Conservation (phyloP, 2,888 invertebrate species). For the Mythimna vitellina region DNA sequence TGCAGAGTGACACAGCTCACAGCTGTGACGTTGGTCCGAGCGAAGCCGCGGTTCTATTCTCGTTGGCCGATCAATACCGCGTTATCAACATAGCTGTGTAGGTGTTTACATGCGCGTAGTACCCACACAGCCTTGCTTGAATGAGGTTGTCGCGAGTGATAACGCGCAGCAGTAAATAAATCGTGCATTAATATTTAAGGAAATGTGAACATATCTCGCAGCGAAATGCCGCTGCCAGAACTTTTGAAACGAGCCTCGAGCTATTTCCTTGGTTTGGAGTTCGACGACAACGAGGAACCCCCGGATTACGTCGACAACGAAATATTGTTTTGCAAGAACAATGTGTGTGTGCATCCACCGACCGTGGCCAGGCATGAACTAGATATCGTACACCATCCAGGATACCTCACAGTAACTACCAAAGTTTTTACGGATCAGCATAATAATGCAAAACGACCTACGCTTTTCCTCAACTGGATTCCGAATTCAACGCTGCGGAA, state of each 20-base stretch:
- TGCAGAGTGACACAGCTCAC: slow-evolving; percentile 68
- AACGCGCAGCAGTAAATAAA: slow-evolving; percentile 68
- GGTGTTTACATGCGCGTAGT: slow-evolving; percentile 89
- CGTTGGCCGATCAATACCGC: slow-evolving; percentile 84
- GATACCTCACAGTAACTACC: slow-evolving; percentile 96
- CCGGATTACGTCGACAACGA: slow-evolving; percentile 95
- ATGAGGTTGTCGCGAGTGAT: slow-evolving; percentile 82
- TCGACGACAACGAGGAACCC: slow-evolving; percentile 91
- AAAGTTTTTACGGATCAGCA: slow-evolving; percentile 95
- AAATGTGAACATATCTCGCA: slow-evolving; percentile 79
- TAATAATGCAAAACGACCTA: slow-evolving; percentile 94
- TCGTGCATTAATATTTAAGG: slow-evolving; percentile 68
- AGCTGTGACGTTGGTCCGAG: slow-evolving; percentile 74
- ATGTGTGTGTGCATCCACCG: slow-evolving; percentile 99
- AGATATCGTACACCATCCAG: slow-evolving; percentile 97
- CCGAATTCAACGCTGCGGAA: slow-evolving; percentile 97
- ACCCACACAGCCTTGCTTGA: slow-evolving; percentile 79
- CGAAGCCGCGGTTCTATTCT: slow-evolving; percentile 72
- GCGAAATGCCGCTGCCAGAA: slow-evolving; percentile 93
- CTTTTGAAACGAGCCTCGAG: slow-evolving; percentile 95
- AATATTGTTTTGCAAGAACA: slow-evolving; percentile 97
- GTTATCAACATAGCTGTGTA: slow-evolving; percentile 86
- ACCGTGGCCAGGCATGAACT: slow-evolving; percentile 95
- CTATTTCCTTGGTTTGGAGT: slow-evolving; percentile 94
- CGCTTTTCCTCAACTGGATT: slow-evolving; percentile 98